phyloP scores from a whole-genome alignment of 1,140 invertebrate species.

The Cephus cinctus region DNA sequence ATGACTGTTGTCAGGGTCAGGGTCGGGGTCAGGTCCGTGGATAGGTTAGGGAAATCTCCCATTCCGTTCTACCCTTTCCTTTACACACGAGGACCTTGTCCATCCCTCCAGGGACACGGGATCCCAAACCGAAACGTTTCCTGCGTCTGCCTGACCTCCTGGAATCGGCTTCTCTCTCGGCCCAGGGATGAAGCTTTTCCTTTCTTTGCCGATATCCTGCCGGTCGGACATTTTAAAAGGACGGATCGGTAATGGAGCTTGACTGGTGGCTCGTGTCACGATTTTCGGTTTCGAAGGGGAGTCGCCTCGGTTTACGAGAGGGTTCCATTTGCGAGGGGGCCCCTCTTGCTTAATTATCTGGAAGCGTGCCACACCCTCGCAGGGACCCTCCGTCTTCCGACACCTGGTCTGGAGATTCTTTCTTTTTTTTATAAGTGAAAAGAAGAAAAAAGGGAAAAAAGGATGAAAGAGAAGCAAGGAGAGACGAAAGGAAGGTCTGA shows the following conservation, averaged over 20 bases:
- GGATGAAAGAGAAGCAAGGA: background rate
- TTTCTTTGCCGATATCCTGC: too few relatives aligned
- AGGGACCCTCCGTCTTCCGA: conserved; percentile 19
- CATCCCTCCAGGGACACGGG: too few relatives aligned
- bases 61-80: conserved; percentile 1
- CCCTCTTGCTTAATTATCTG: conserved; percentile 40
- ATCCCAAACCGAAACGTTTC: too few relatives aligned
- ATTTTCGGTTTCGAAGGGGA: conserved; percentile 25
- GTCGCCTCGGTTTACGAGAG: conserved; percentile 24
- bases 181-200: conserved; percentile 6
- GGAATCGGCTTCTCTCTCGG: background rate
- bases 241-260: too few relatives aligned
- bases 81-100: too few relatives aligned
- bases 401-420: conserved; percentile 31
- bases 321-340: conserved; percentile 18
- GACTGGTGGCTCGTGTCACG: conserved; percentile 33
- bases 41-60: conserved; percentile 13
- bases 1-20: conserved; percentile 36
- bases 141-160: too few relatives aligned
- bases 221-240: too few relatives aligned
- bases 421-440: too few relatives aligned
- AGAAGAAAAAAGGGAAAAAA: too few relatives aligned
- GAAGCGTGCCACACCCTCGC: conserved; percentile 38
- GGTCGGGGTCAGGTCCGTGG: conserved; percentile 18
- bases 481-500: too few relatives aligned